Evolutionary conservation across 2,888 invertebrate genomes (phyloP).

Genomic region (Morinoia aosen): DNA sequence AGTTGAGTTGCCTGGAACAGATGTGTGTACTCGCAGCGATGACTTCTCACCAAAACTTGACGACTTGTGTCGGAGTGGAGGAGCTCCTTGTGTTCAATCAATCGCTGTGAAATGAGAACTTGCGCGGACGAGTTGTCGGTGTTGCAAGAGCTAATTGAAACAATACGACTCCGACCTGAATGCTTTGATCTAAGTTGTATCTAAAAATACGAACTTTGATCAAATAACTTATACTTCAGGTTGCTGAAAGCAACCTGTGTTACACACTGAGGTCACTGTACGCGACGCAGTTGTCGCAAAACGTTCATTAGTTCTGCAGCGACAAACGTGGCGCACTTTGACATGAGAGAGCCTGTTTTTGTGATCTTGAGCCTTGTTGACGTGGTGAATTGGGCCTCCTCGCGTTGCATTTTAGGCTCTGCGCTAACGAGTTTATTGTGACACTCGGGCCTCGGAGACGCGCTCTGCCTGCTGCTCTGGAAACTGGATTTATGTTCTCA

Average conservation of each 20-base stretch:
- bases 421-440: constrained; percentile 12
- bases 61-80: neutral
- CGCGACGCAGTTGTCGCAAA: neutral
- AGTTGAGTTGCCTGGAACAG: neutral
- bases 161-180: neutral
- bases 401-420: neutral
- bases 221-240: neutral
- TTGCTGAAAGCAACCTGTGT: neutral
- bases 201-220: neutral
- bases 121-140: neutral
- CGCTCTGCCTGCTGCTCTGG: neutral
- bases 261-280: neutral
- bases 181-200: neutral
- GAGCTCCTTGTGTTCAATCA: neutral
- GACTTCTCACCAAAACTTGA: neutral
- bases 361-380: neutral
- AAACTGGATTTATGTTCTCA: neutral
- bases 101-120: neutral
- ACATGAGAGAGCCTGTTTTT: neutral
- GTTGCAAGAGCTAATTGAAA: neutral
- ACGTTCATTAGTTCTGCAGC: neutral
- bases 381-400: neutral
- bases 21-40: neutral
- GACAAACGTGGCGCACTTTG: neutral
- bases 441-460: neutral